Base-by-base conservation (phyloP, 2,797 vertebrate genomes). In the Spinus olivaceus region DNA sequence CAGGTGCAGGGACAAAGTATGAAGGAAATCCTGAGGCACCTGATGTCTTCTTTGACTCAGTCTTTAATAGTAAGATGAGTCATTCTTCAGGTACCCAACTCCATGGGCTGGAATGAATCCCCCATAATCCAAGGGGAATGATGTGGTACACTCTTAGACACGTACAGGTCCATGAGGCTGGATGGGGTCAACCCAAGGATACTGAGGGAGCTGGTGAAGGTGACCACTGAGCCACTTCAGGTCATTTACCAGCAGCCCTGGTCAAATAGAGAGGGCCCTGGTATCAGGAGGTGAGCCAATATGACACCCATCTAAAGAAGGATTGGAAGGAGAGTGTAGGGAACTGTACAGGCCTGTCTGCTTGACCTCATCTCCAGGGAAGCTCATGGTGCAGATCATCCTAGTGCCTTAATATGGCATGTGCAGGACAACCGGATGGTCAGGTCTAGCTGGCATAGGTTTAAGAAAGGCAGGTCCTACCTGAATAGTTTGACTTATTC, bases 261-360 rank as follows among this genome's bases (percentile, higher is more conserved):
- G 12, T n/a, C 10, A 39, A 46, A 37, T 9, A 7, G 37, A 28
- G 24, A 46, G 28, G 28, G 53, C 44, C 23, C 24, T 16, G 37
- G 13, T 50, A 25, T 4, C 14, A 46, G 64, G 24, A 57, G 15
- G 25, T 77, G 39, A 70, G 17, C 21, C 65, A 33, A 0, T 46
- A 24, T 64, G 57, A 64, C 2, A 9, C 25, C 18, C 21, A 19
- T 39, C 17, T 82, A 9, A 39, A 63, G 57, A 69, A 50, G 4
- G 24, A 32, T 22, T 0, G 0, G 28, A 30, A 33, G 12, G 27
- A 56, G n/a, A 44, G 8, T 2, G 4, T 44, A n/a, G 21, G 32
- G 12, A 39, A 2, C 35, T 37, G 37, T 44, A 16, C 20, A 25
- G 8, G 12, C 14, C 15, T 64, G 37, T 33, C 12, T 44, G 17